Conservation (phyloP, 2,797 vertebrate genomes). For the Thripadectes ignobilis region DNA sequence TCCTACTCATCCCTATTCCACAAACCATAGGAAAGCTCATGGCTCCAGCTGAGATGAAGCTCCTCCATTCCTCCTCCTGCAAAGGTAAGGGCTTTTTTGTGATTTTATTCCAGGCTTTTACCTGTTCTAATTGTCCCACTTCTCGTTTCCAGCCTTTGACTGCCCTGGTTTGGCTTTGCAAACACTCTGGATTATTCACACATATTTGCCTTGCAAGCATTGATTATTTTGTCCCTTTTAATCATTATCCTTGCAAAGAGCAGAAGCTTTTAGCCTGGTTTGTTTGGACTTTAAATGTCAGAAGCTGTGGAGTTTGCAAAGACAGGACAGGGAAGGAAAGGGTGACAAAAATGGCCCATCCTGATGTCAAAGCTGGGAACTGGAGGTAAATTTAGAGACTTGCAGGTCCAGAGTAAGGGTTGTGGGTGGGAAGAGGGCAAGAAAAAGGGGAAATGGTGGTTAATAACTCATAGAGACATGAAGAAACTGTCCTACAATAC, state of each 20-base stretch:
- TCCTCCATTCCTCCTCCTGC: neutral
- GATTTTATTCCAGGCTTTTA: neutral
- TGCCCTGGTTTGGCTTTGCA: neutral
- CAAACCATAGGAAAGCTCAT: neutral
- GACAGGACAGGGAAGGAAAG: neutral
- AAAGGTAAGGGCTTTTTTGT: neutral
- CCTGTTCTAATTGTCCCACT: neutral
- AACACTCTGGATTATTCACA: neutral
- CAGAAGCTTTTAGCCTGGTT: neutral
- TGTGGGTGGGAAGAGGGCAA: neutral
- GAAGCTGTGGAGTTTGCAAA: neutral
- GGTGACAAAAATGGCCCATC: neutral
- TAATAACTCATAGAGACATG: fast-evolving
- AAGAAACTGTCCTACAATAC: neutral
- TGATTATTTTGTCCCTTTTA: neutral
- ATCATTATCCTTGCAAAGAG: neutral
- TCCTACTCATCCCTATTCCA: neutral
- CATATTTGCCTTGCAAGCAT: neutral
- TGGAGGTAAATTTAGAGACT: neutral
- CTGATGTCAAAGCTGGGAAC: neutral
- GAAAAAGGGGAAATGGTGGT: neutral
- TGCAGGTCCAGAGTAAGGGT: neutral
- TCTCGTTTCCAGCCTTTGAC: neutral
- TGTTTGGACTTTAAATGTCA: conserved; percentile 23
- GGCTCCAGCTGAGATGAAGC: neutral